Evolutionary conservation across 2,113 vertebrate species (phyloP), one percentile per base, ranked within the genome.

Genomic region (Miniopterus natalensis): DNA sequence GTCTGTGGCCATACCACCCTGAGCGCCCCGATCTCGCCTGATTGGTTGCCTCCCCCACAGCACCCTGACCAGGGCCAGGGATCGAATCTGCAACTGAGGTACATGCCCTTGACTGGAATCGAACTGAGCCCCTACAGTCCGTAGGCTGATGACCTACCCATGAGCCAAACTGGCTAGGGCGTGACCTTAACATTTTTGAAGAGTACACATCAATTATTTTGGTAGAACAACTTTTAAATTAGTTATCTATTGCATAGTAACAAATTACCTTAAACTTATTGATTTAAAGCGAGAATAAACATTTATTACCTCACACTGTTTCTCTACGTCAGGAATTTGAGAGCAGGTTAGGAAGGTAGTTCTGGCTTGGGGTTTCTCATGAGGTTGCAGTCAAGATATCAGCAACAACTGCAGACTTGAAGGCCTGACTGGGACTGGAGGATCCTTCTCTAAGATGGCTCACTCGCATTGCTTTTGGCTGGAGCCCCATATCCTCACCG

Each of bases 171-270:
- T 11, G 49, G 49, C 49, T 12, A 36, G 9, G 13, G 49, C 49
- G 49, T 68, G n/a, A 36, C n/a, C 66, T 68, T 68, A 17, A 80
- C 6, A 74, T 81, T 84, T 92, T 96, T 74, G 45, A 95, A 86
- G n/a, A 53, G 18, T 59, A 63, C 2, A 9, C 6, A 51, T 20
- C 51, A 81, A 65, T 85, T 68, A 55, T 86, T 96, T 92, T 90
- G 79, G 45, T 59, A 84, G 40, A 95, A 36, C 66, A 18, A 23
- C 15, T 71, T 88, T 75, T 80, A 93, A 77, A 66, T 79, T 63
- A 42, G n/a, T 63, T 93, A 66, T 47, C 47, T 93, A 55, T 85
- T 78, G 1, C 49, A 70, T 21, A 59, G 31, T 73, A 51, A 89
- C 42, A 92, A 89, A 71, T 87, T 70, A 63, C 40, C 29, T 29